Evolutionary conservation across 1,140 invertebrate species (phyloP), one percentile per base, ranked within the genome.

Genomic region (Pseudoatta argentina): DNA sequence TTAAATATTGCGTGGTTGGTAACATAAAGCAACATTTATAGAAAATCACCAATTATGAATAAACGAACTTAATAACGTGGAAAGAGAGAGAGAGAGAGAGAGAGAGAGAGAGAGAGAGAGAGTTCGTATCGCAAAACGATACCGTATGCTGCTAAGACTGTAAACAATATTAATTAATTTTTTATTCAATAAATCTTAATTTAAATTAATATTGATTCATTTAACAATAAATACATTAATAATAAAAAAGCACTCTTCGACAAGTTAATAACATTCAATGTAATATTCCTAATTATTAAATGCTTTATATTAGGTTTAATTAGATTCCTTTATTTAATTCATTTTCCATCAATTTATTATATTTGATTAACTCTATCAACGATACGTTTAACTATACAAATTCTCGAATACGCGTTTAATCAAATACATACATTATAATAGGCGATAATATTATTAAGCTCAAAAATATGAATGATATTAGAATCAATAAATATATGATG

Each of bases 301-400:
- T 30, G 18, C 48, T 82, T 71, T 27, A 59, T 57, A n/a, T 51
- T 27, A 69, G 2, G 0, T 48, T 18, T 61, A 73, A 61, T 39
- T 48, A 59, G 44, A 82, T 73, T 73, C 67, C 39, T 18, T 61
- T 73, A 48, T 73, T 61, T 71, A 57, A 73, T 73, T 73, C 16
- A 48, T 61, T 24, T 39, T 0, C 24, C 18, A 59, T 83, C 39
- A 72, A 82, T 72, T 82, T 72, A 82, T 82, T 59, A 82, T 72
- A 27, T 18, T 83, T 18, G 24, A 83, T 48, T 48, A 73, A 83
- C 30, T 64, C 6, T 34, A 55, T 55, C 18, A 48, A 44, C n/a
- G 66, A 69, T 69, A 51, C 12, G 21, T 69, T 73, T 53, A 63
- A 63, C 57, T 48, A 61, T 61, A 59, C 73, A 48, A 77, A 48